These are phyloP conservation scores for Crenuchus spilurus DNA, from an alignment of 2,797 vertebrate species.

Conservation along the genomic window DNA sequence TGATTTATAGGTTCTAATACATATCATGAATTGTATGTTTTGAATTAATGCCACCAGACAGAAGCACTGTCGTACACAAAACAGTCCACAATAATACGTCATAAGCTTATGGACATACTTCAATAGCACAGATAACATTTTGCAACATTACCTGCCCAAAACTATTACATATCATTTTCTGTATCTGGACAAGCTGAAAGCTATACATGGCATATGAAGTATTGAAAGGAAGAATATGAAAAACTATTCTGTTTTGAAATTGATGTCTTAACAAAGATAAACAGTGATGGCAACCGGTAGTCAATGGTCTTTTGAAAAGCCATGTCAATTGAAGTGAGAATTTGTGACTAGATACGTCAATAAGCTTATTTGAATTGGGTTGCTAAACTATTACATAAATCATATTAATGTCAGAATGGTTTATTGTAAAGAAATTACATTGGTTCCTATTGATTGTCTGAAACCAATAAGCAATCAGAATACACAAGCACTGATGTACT, in stretches of 20 bases:
- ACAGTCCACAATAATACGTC: no score
- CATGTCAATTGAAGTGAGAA: conserved; percentile 22
- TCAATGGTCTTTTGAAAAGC: conserved; percentile 37
- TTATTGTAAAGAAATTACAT: conserved; percentile 40
- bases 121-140: no score
- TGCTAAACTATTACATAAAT: conserved; percentile 46
- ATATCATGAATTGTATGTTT: conserved; percentile 28
- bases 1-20: conserved; percentile 43
- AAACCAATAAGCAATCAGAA: conserved; percentile 33
- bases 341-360: conserved; percentile 39
- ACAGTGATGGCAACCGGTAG: conserved; percentile 41
- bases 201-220: conserved; percentile 18
- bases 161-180: neutral
- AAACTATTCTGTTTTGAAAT: conserved; percentile 47
- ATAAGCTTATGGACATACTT: no score
- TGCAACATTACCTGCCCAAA: neutral
- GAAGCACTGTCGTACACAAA: conserved; percentile 14
- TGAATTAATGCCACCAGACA: conserved; percentile 19
- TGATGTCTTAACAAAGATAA: conserved; percentile 50
- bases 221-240: conserved; percentile 51
- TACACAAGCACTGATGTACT: neutral
- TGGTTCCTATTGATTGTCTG: conserved; percentile 28
- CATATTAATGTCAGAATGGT: conserved; percentile 44
- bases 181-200: conserved; percentile 24
- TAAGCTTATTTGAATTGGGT: conserved; percentile 23